phyloP scores from a whole-genome alignment of 2,113 vertebrate genomes.

The Noctilio leporinus region DNA sequence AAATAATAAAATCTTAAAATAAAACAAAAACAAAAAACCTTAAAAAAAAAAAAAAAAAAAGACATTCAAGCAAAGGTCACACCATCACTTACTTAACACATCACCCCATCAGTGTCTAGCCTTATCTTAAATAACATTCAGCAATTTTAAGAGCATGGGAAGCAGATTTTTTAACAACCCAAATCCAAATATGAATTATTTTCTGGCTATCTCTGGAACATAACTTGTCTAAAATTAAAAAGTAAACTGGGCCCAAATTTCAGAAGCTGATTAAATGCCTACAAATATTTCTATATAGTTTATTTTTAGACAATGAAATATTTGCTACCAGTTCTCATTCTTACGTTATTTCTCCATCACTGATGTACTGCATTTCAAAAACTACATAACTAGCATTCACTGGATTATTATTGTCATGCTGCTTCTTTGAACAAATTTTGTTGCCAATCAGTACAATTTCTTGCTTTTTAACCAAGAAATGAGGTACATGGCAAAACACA shows the following conservation, averaged over 20 bases:
- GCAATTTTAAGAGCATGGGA: background rate
- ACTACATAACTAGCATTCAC: background rate
- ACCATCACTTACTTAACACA: background rate
- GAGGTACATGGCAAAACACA: background rate
- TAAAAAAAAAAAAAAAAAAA: too few relatives aligned
- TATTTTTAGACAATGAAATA: background rate
- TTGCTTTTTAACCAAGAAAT: background rate
- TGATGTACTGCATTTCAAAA: background rate
- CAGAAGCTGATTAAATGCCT: background rate
- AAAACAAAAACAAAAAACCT: too few relatives aligned
- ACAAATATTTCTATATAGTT: background rate
- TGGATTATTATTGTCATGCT: background rate
- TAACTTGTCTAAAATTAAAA: conserved; percentile 35
- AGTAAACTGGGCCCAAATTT: background rate
- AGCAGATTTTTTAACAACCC: background rate
- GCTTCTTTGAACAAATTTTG: background rate
- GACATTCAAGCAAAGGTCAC: background rate
- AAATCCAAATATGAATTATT: background rate
- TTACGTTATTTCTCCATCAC: background rate
- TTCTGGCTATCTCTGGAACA: background rate
- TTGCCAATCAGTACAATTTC: background rate
- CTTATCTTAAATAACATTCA: background rate
- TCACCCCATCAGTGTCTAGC: background rate
- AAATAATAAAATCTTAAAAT: too few relatives aligned
- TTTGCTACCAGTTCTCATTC: background rate